These are phyloP conservation scores for Samia ricini DNA, from an alignment of 1,140 invertebrate genomes.

Conservation along the genomic window DNA sequence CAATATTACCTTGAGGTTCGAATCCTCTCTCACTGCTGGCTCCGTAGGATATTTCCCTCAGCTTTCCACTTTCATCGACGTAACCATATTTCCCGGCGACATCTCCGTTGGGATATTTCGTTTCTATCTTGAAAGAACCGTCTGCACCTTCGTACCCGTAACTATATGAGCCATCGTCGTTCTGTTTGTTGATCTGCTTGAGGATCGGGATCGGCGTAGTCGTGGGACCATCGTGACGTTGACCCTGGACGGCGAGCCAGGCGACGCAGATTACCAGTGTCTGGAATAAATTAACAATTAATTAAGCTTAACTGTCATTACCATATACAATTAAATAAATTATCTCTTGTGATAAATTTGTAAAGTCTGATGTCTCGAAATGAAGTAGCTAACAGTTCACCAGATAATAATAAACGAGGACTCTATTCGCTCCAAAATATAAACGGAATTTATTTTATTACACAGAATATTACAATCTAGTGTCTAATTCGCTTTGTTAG, in stretches of 20 bases:
- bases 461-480: too few species aligned
- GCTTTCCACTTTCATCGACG: conserved; percentile 86
- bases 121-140: conserved; percentile 95
- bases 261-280: conserved; percentile 42
- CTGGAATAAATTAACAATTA: conserved; percentile 41
- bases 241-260: conserved; percentile 30
- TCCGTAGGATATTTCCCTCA: conserved; percentile 87
- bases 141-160: conserved; percentile 94
- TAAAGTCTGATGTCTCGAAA: too few species aligned
- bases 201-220: conserved; percentile 84
- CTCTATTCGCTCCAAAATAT: too few species aligned
- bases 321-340: too few species aligned
- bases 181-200: conserved; percentile 86
- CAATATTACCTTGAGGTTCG: conserved; percentile 78
- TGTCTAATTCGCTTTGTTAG: background rate
- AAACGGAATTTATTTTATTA: too few species aligned
- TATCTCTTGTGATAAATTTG: too few species aligned
- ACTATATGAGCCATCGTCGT: conserved; percentile 91
- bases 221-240: conserved; percentile 40
- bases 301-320: too few species aligned
- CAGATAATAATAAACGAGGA: too few species aligned
- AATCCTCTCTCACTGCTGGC: conserved; percentile 86
- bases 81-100: conserved; percentile 91
- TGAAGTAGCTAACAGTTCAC: too few species aligned
- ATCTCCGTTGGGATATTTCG: conserved; percentile 89